phyloP scores from a whole-genome alignment of 2,797 vertebrate species.

The Macropus fuliginosus region DNA sequence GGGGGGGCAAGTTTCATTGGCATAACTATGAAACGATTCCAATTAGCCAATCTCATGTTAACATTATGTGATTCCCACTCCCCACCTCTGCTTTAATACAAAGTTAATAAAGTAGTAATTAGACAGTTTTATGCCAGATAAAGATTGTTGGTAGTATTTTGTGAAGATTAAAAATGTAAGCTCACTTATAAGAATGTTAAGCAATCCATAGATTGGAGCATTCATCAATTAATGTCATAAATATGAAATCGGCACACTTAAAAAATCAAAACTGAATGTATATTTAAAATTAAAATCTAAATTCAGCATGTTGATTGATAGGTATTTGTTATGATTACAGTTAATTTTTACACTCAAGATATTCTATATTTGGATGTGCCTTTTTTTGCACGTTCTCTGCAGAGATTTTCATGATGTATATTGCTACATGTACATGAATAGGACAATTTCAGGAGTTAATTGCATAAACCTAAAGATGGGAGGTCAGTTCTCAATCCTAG shows the following conservation, averaged over 20 bases:
- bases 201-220: conserved; percentile 54
- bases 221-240: conserved; percentile 62
- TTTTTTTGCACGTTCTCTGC: conserved; percentile 68
- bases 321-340: conserved; percentile 73
- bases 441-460: conserved; percentile 73
- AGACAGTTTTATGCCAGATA: conserved; percentile 25
- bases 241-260: conserved; percentile 73
- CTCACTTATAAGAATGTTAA: conserved; percentile 66
- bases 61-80: conserved; percentile 30
- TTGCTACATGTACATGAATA: conserved; percentile 76
- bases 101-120: conserved; percentile 61
- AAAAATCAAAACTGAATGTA: conserved; percentile 57
- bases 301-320: conserved; percentile 54
- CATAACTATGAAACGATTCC: conserved; percentile 50
- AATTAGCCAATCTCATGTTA: conserved; percentile 31
- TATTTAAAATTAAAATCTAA: conserved; percentile 75
- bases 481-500: conserved; percentile 68
- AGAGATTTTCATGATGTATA: conserved; percentile 79
- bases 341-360: conserved; percentile 72
- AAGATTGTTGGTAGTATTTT: conserved; percentile 69
- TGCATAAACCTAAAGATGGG: conserved; percentile 71
- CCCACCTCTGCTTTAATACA: conserved; percentile 49
- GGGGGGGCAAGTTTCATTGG: background rate
- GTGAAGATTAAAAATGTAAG: conserved; percentile 70
- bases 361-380: conserved; percentile 78